Evolutionary conservation across 2,113 vertebrate genomes (phyloP).

Genomic region (Arenaria interpres): DNA sequence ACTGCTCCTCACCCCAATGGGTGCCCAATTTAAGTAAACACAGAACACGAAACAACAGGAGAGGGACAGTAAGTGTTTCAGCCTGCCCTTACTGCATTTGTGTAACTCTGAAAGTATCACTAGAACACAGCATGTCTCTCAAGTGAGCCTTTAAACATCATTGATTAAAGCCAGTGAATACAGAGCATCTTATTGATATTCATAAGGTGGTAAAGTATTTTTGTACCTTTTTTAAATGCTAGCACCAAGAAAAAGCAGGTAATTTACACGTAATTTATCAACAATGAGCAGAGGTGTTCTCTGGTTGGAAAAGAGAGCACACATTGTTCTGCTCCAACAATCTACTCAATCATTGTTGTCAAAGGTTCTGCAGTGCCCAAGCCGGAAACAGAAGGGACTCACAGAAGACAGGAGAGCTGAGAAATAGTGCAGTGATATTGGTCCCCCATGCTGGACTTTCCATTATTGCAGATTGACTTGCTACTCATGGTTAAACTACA

Average conservation of each 20-base stretch:
- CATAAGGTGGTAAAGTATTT: neutral
- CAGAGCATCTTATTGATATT: neutral
- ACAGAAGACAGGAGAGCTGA: neutral
- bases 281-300: neutral
- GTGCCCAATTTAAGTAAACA: neutral
- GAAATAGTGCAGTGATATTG: neutral
- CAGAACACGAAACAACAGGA: neutral
- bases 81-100: neutral
- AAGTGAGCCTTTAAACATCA: neutral
- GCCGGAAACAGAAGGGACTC: neutral
- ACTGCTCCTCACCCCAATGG: neutral
- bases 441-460: neutral
- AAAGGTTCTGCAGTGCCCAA: neutral
- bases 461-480: neutral
- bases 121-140: neutral
- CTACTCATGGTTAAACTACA: neutral
- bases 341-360: neutral
- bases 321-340: neutral
- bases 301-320: neutral
- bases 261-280: neutral
- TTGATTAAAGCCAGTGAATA: neutral
- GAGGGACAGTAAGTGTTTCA: neutral
- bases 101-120: neutral
- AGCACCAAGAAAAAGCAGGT: neutral
- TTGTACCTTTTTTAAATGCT: neutral